Conservation (phyloP, 30 jellyfish, hydroid and myxozoan genomes). For the Clytia hemisphaerica region DNA sequence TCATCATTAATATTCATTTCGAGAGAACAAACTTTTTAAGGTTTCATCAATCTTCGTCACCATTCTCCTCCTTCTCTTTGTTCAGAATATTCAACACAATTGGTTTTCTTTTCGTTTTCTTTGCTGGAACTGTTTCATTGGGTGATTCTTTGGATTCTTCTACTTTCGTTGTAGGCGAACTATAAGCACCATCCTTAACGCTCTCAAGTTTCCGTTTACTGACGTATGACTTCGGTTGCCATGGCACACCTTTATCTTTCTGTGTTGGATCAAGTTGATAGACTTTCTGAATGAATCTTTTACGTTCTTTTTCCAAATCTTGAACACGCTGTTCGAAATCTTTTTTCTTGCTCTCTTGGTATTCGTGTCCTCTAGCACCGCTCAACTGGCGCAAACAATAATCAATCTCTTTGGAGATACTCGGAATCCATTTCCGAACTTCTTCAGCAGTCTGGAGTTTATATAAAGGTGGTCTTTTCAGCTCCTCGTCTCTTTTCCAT, state of each 20-base stretch:
- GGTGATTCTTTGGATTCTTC: too few relatives aligned
- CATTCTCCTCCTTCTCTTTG: background rate
- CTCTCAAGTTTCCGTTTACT: constrained; percentile 38
- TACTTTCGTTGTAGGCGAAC: too few relatives aligned
- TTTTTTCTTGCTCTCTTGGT: constrained; percentile 47
- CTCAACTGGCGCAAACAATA: constrained; percentile 77
- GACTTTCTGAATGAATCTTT: constrained; percentile 58
- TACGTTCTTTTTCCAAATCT: constrained; percentile 62
- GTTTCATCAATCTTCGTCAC: too few relatives aligned
- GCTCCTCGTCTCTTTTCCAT: constrained; percentile 72
- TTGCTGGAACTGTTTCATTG: background rate
- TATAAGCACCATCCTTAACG: too few relatives aligned
- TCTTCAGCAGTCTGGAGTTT: constrained; percentile 52
- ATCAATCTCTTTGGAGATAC: constrained; percentile 65
- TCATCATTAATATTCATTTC: too few relatives aligned
- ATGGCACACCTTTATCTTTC: constrained; percentile 47
- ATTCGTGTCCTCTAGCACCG: constrained; percentile 85
- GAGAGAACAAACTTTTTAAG: too few relatives aligned
- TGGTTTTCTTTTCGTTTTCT: background rate
- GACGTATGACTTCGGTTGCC: constrained; percentile 70
- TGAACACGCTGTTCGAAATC: constrained; percentile 75
- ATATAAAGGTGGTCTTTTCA: constrained; percentile 71
- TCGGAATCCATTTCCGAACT: constrained; percentile 86
- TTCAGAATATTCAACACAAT: constrained; percentile 24
- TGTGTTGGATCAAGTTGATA: constrained; percentile 62